Evolutionary conservation across 1,140 invertebrate genomes (phyloP), one percentile per base, ranked within the genome.

Genomic region (Onthophagus taurus): DNA sequence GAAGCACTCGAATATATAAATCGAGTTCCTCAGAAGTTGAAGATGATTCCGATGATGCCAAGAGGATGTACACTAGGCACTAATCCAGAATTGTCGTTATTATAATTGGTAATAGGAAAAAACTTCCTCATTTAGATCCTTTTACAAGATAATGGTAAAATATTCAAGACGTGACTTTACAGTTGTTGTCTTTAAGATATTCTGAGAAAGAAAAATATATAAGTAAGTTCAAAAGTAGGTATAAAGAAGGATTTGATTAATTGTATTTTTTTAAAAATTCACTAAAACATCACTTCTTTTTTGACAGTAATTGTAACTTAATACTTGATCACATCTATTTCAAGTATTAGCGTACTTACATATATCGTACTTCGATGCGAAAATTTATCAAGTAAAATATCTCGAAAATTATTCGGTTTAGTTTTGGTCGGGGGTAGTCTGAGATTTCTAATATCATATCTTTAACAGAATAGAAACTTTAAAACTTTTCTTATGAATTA

Each of bases 191-290:
- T 36, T 36, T n/a, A 18, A 20, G 34, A 36, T 20, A 36, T 20
- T 36, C n/a, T n/a, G n/a, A n/a, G n/a, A n/a, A n/a, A 7, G 5
- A 36, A 9, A 20, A 20, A 36, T 17, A 36, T n/a, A n/a, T 20
- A 36, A 36, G 34, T 19, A 36, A 36, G 16, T 19, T 20, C 34
- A 36, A 36, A n/a, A n/a, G n/a, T n/a, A 36, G 17, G 19, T 36
- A 17, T 36, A 36, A 12, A 36, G 16, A 20, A 36, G 2, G 18
- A 9, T 36, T 9, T 36, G 17, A 36, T n/a, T n/a, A n/a, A n/a
- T n/a, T n/a, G n/a, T n/a, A n/a, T n/a, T n/a, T n/a, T n/a, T n/a
- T n/a, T n/a, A n/a, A n/a, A n/a, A n/a, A n/a, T n/a, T n/a, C n/a
- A n/a, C n/a, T n/a, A n/a, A n/a, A n/a, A n/a, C n/a, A n/a, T n/a